A percentile compares a stretch with the other conserved stretches of the same genome.
Conservation (phyloP, 2,113 vertebrate genomes). For the Chitala chitala region DNA sequence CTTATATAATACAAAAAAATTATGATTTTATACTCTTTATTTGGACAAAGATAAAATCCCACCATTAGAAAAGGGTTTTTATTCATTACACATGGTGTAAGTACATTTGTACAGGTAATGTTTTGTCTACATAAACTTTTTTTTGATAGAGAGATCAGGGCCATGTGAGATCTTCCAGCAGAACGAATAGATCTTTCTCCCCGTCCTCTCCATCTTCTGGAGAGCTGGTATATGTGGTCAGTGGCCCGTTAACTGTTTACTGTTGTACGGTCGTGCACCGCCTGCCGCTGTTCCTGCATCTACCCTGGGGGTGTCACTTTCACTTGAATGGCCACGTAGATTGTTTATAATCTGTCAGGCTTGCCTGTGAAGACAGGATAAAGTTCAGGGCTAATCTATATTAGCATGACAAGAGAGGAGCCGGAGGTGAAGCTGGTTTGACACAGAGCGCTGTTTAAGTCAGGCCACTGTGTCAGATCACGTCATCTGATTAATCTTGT, state of each 20-base stretch:
- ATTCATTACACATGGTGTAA: too few species aligned
- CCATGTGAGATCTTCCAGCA: too few species aligned
- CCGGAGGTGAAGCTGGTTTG: slow-evolving; percentile 63
- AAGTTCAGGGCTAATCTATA: slow-evolving; percentile 67
- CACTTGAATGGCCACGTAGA: slow-evolving; percentile 31
- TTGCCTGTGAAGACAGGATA: slow-evolving; percentile 58
- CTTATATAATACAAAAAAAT: too few species aligned
- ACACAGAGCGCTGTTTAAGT: slow-evolving; percentile 68
- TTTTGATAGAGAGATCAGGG: too few species aligned
- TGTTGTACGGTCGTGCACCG: not conserved
- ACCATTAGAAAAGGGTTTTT: too few species aligned
- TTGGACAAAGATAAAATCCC: too few species aligned
- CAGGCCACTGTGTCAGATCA: slow-evolving; percentile 64
- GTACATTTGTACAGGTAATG: too few species aligned
- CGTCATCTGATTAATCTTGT: slow-evolving; percentile 65
- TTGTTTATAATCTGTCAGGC: slow-evolving; percentile 56
- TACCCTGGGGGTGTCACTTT: not conserved
- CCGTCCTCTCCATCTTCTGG: not conserved
- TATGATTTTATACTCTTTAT: too few species aligned
- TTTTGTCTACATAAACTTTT: too few species aligned
- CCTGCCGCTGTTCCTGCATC: not conserved
- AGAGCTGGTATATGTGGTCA: not conserved
- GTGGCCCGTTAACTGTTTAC: not conserved
- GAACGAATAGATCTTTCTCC: too few species aligned
- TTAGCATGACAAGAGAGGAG: slow-evolving; percentile 71